Conservation (phyloP, 2,888 invertebrate genomes). For the Pterostichus madidus region DNA sequence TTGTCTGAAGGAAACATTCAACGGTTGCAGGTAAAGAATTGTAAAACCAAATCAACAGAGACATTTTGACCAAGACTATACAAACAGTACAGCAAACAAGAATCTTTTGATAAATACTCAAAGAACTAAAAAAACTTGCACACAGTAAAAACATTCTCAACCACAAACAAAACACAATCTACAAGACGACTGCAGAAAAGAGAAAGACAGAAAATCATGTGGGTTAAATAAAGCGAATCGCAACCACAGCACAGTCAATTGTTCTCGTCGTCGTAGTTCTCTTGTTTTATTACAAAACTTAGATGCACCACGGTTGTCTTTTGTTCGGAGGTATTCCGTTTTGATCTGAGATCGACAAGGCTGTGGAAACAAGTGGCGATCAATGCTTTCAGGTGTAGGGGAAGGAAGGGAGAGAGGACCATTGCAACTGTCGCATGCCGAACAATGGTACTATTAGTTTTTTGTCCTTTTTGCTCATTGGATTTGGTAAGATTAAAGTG, state of each 20-base stretch:
- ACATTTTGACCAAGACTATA: not conserved
- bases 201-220: conserved; percentile 1
- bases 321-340: conserved; percentile 19
- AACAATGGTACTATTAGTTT: conserved; percentile 8
- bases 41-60: not conserved
- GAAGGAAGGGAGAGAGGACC: not conserved
- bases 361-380: conserved; percentile 39
- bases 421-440: not conserved
- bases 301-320: conserved; percentile 28
- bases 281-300: conserved; percentile 45
- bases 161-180: conserved; percentile 48
- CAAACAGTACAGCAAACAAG: conserved; percentile 12
- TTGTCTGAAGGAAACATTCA: not conserved
- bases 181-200: conserved; percentile 14
- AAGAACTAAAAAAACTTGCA: conserved; percentile 15
- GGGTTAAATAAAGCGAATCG: conserved; percentile 54
- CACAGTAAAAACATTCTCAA: conserved; percentile 24
- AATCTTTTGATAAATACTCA: not conserved
- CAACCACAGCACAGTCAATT: conserved; percentile 46
- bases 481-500: conserved; percentile 32
- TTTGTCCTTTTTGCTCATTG: conserved; percentile 4
- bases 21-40: not conserved
- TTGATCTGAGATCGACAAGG: conserved; percentile 53
- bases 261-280: conserved; percentile 19
- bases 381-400: conserved; percentile 9